Base-by-base conservation (phyloP, 2,888 invertebrate species). In the Hydrotaea diabolus region DNA sequence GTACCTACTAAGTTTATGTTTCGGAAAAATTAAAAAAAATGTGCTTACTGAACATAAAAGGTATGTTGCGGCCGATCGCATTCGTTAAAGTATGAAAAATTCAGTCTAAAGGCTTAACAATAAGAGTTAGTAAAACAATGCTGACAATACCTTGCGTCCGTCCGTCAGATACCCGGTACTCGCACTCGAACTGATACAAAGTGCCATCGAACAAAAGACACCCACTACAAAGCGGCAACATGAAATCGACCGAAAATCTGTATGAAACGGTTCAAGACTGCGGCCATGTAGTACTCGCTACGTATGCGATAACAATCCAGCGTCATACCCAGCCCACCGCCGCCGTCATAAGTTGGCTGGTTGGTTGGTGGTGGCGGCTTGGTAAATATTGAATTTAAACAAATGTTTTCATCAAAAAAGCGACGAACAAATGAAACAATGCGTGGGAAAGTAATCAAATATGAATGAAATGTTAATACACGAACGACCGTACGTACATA, bases 391-490 rank as follows among this genome's bases (percentile, higher is more conserved):
- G 71, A 78, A 78, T 71, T 77, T 75, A 43, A 82, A 75, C 49
- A 19, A 62, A 71, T 69, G 69, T 62, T 75, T 76, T 77, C 26
- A 31, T 43, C 17, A 71, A 46, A 72, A 69, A 75, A 26, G 15
- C 39, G 59, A 62, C 49, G 31, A 53, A 36, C 31, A 39, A 73
- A 46, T 62, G 7, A 55, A 26, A 79, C 64, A 76, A 76, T 79
- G 83, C 83, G 80, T 83, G 83, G 80, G 83, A 83, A 80, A 80
- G 80, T 80, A 77, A 77, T 80, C 21, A 80, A 69, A n/a, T 26
- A 46, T 36, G 72, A 77, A 73, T 31, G 66, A 43, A 15, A 55
- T 72, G 71, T 64, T 55, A 78, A 75, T 64, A 72, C 19, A 3
- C 8, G 55, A 17, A 53, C 17, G 53, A 15, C 7, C 21, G 55